These are phyloP conservation scores for Drosophila asahinai DNA, from an alignment of 1,140 invertebrate species.

Conservation along the genomic window DNA sequence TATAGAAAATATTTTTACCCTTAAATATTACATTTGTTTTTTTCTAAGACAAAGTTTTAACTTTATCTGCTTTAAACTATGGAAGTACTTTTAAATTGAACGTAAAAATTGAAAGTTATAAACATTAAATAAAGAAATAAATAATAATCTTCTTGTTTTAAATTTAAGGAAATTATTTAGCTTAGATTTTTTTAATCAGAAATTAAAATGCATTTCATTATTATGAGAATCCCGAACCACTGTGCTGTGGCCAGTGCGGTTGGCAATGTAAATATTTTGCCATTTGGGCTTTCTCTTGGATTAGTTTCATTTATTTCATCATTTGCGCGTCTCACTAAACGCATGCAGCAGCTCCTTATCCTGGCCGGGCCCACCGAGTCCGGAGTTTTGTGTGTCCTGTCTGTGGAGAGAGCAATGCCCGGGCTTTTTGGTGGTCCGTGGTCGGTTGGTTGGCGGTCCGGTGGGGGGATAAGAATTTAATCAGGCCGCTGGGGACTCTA, in stretches of 20 bases:
- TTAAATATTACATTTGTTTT: background rate
- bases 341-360: conserved; percentile 55
- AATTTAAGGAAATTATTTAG: too few species aligned
- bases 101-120: too few species aligned
- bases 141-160: too few species aligned
- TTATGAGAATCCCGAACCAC: background rate
- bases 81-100: too few species aligned
- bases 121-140: too few species aligned
- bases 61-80: too few species aligned
- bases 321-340: conserved; percentile 78
- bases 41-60: background rate
- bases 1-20: background rate
- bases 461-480: conserved; percentile 69
- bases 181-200: too few species aligned
- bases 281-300: conserved; percentile 80
- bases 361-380: background rate
- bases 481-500: conserved; percentile 82
- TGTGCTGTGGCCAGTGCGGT: conserved; percentile 49
- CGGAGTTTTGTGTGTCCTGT: conserved; percentile 17
- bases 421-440: conserved; percentile 17
- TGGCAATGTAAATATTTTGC: conserved; percentile 83
- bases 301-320: conserved; percentile 83
- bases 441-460: conserved; percentile 23
- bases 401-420: conserved; percentile 13
- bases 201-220: background rate